A percentile compares a stretch with the other conserved stretches of the same genome.
phyloP scores from a whole-genome alignment of 2,113 vertebrate genomes.

The Myiopsitta monachus region DNA sequence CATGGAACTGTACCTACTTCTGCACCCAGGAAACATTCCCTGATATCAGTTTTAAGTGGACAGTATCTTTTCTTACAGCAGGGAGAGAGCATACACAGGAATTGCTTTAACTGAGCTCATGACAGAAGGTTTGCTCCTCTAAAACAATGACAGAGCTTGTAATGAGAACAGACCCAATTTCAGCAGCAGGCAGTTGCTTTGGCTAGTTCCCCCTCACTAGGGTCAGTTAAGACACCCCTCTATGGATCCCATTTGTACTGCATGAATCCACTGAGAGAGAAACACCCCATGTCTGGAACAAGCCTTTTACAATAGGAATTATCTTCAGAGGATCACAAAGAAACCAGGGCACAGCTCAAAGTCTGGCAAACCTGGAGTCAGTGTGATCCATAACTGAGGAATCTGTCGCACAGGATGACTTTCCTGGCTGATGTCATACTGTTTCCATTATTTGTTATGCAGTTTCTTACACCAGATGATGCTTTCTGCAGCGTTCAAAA shows the following conservation, averaged over 20 bases:
- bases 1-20: background rate
- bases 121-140: background rate
- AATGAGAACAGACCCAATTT: background rate
- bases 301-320: background rate
- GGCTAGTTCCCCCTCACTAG: background rate
- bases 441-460: background rate
- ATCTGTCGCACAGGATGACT: rapidly evolving
- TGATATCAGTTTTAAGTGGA: background rate
- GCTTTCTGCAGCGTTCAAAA: background rate
- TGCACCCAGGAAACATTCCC: background rate
- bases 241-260: background rate
- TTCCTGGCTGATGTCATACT: rapidly evolving
- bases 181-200: background rate
- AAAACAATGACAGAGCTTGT: background rate
- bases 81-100: background rate
- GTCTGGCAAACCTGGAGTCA: background rate
- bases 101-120: background rate
- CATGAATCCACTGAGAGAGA: background rate
- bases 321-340: background rate
- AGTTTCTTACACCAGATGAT: background rate
- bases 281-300: background rate
- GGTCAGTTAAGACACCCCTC: too few species aligned
- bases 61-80: background rate
- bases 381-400: background rate
- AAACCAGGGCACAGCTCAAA: background rate